Conservation (phyloP, 2,113 vertebrate genomes). For the Laticauda laticaudata region DNA sequence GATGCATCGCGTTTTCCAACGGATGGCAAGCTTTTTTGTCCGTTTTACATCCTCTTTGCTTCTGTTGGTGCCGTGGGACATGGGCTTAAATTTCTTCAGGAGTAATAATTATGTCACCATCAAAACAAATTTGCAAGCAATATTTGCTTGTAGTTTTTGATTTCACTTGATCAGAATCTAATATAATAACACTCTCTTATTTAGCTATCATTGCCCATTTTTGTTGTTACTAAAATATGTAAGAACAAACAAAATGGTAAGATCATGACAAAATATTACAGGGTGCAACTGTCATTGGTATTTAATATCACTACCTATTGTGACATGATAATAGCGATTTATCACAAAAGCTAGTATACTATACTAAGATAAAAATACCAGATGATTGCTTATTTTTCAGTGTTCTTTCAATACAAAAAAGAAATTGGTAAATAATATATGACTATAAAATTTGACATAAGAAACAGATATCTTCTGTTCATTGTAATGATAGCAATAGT, state of each 20-base stretch:
- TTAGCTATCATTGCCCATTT: background rate
- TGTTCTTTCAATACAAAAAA: background rate
- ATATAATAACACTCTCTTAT: background rate
- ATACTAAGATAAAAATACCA: constrained; percentile 2
- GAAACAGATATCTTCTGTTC: background rate
- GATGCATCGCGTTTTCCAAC: too few relatives aligned
- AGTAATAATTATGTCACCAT: background rate
- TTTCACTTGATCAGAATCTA: background rate
- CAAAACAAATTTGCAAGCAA: background rate
- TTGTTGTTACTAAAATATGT: background rate
- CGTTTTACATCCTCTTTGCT: too few relatives aligned
- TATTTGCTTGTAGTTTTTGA: background rate
- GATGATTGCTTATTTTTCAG: constrained; percentile 14
- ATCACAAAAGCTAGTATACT: background rate
- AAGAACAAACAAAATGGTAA: background rate
- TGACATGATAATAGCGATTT: constrained; percentile 36
- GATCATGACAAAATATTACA: constrained; percentile 7
- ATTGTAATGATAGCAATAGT: background rate
- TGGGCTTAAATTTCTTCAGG: background rate
- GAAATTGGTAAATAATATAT: background rate
- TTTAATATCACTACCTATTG: background rate
- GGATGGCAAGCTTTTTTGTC: too few relatives aligned
- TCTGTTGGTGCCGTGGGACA: too few relatives aligned
- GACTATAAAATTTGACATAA: background rate
- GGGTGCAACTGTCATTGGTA: constrained; percentile 30